Conservation (phyloP, 2,113 vertebrate genomes). For the Lagenorhynchus albirostris region DNA sequence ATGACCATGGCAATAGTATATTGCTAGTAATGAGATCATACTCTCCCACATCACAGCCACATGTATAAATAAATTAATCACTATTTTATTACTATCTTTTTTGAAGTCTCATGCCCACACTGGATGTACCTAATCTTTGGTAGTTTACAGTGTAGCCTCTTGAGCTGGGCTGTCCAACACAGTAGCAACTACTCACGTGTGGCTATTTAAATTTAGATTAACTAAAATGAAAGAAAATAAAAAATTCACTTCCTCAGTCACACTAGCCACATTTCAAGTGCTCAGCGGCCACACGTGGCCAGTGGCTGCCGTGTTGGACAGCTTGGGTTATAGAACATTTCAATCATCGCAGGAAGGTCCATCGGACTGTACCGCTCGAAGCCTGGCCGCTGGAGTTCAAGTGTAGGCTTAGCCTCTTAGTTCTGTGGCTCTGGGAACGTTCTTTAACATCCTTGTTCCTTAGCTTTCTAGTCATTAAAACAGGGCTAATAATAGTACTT, state of each 20-base stretch:
- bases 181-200: neutral
- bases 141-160: neutral
- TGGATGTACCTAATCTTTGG: neutral
- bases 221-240: neutral
- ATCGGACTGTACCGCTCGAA: fast-evolving
- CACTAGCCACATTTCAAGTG: neutral
- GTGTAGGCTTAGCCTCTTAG: neutral
- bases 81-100: neutral
- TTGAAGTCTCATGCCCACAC: neutral
- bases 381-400: neutral
- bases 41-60: neutral
- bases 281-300: neutral
- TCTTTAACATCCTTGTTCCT: neutral
- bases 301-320: neutral
- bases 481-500: neutral
- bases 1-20: neutral
- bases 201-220: neutral
- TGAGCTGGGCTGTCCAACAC: neutral
- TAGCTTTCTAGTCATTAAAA: neutral
- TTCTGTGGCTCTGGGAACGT: neutral
- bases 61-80: neutral
- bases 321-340: neutral
- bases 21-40: neutral
- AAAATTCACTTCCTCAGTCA: neutral
- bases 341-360: neutral